A percentile compares a stretch with the other conserved stretches of the same genome.
Conservation (phyloP, 2,113 vertebrate genomes). For the Cottus gobio region DNA sequence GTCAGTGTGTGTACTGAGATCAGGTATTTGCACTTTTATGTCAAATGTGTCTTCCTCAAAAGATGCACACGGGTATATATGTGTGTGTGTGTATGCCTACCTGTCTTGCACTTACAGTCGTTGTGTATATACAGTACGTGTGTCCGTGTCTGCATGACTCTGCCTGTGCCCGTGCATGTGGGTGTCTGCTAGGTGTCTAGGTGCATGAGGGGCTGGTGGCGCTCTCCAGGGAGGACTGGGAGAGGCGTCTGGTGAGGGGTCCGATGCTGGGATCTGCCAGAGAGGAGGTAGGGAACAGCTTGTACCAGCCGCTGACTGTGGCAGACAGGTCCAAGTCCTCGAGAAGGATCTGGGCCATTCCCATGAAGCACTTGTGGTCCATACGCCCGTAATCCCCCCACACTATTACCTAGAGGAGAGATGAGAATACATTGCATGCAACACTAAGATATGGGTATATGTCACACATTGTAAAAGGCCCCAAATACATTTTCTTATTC, state of each 20-base stretch:
- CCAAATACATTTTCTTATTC: not conserved
- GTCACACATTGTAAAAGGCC: not conserved
- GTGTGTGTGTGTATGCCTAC: constrained; percentile 41
- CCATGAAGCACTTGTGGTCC: constrained; percentile 99
- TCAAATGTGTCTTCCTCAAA: constrained; percentile 38
- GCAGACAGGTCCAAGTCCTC: constrained; percentile 96
- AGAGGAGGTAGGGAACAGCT: constrained; percentile 98
- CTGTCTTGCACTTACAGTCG: constrained; percentile 62
- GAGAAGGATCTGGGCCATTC: constrained; percentile 97
- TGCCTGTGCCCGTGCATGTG: constrained; percentile 32
- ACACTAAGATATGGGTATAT: not conserved
- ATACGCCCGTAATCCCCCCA: constrained; percentile 99
- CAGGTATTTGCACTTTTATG: constrained; percentile 26
- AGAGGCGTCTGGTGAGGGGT: constrained; percentile 93
- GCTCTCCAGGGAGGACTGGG: constrained; percentile 98
- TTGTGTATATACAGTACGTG: constrained; percentile 70
- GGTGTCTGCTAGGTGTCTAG: constrained; percentile 75
- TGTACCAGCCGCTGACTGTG: constrained; percentile 93
- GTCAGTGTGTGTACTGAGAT: constrained; percentile 33
- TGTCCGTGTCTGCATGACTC: constrained; percentile 59
- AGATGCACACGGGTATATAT: constrained; percentile 20
- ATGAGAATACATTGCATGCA: not conserved
- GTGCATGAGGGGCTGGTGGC: constrained; percentile 96
- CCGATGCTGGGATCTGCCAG: constrained; percentile 95
- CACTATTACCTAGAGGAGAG: constrained; percentile 90